Evolutionary conservation across 2,888 invertebrate genomes (phyloP).

Genomic region (Punctoribates punctum): DNA sequence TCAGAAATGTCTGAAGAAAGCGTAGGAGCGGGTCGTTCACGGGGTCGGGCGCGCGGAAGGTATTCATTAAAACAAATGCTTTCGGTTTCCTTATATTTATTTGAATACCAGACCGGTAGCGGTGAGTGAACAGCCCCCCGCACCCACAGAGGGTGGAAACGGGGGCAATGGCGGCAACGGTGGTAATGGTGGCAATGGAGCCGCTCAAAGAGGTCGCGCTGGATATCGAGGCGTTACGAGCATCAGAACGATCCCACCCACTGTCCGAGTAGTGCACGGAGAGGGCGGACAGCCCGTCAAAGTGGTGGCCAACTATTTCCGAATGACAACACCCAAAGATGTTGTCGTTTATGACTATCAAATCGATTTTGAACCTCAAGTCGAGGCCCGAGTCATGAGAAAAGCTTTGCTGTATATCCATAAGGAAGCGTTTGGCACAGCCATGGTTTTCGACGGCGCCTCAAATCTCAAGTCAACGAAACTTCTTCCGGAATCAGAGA

Average conservation of each 20-base stretch:
- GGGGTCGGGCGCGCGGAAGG: conserved; percentile 34
- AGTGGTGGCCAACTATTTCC: conserved; percentile 51
- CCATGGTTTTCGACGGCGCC: conserved; percentile 48
- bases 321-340: conserved; percentile 51
- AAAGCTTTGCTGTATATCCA: not conserved
- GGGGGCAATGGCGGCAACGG: conserved; percentile 2
- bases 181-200: conserved; percentile 41
- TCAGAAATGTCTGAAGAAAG: conserved; percentile 25
- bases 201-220: conserved; percentile 27
- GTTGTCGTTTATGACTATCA: conserved; percentile 52
- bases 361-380: conserved; percentile 50
- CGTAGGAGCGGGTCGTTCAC: conserved; percentile 39
- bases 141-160: not conserved
- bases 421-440: conserved; percentile 48
- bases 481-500: conserved; percentile 35
- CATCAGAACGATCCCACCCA: conserved; percentile 9
- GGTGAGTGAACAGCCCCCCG: not conserved
- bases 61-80: not conserved
- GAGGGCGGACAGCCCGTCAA: not conserved
- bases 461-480: conserved; percentile 44
- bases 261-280: not conserved
- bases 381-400: not conserved
- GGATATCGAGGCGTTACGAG: conserved; percentile 33
- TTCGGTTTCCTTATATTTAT: not conserved
- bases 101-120: not conserved